Evolutionary conservation across 53 echinoderm and acorn worm genomes (phyloP).

Genomic region (Antedon mediterranea): DNA sequence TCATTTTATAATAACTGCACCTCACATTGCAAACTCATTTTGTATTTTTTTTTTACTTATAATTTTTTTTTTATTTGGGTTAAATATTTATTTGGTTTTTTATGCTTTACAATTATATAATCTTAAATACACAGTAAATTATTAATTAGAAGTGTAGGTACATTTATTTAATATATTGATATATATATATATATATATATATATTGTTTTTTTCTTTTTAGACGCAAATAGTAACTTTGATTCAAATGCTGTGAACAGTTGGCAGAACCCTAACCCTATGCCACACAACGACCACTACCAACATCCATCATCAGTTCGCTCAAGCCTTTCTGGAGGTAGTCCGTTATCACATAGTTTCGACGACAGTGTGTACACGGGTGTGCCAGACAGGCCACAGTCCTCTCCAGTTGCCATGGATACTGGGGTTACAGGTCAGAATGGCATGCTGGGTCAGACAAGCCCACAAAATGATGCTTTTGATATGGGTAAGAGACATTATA

Average conservation of each 20-base stretch:
- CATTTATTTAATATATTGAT: no score
- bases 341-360: not conserved
- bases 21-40: no score
- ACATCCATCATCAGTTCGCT: not conserved
- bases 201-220: not conserved
- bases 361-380: not conserved
- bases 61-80: no score
- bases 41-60: no score
- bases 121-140: no score
- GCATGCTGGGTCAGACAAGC: not conserved
- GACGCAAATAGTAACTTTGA: not conserved
- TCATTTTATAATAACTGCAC: no score
- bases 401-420: not conserved
- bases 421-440: not conserved
- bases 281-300: constrained; percentile 11
- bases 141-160: no score
- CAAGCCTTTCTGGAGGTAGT: not conserved
- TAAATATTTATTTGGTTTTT: no score
- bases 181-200: no score
- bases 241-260: not conserved
- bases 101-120: no score
- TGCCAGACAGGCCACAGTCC: not conserved
- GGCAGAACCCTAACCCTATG: not conserved
- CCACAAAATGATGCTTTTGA: constrained; percentile 67
- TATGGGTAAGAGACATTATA: constrained; percentile 57